Evolutionary conservation across 2,888 invertebrate genomes (phyloP).

Genomic region (Entomobrya proxima): DNA sequence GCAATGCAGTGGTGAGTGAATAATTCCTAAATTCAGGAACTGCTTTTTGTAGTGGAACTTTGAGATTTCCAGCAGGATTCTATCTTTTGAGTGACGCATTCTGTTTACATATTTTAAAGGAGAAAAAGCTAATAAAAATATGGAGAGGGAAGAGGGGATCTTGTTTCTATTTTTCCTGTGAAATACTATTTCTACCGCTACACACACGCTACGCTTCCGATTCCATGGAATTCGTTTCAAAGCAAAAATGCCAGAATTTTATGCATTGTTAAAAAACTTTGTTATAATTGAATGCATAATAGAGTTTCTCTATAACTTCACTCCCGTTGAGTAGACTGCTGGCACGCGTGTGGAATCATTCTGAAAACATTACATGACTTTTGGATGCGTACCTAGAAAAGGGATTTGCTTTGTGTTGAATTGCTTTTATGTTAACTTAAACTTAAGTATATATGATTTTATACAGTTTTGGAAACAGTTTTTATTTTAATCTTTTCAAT

Average conservation of each 20-base stretch:
- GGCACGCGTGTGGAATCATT: neutral
- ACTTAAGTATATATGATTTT: no score
- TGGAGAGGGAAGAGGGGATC: neutral
- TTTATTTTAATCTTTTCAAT: neutral
- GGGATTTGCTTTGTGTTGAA: no score
- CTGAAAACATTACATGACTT: neutral
- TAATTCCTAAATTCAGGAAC: constrained; percentile 7
- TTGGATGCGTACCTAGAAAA: no score
- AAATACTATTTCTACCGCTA: constrained; percentile 18
- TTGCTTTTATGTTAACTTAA: no score
- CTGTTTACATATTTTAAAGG: constrained; percentile 49
- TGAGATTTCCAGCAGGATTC: constrained; percentile 40
- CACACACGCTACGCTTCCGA: constrained; percentile 22
- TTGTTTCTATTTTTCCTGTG: neutral
- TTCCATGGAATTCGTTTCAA: constrained; percentile 34
- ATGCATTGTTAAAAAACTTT: constrained; percentile 1
- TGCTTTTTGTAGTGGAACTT: constrained; percentile 48
- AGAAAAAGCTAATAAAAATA: constrained; percentile 46
- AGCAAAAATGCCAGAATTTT: constrained; percentile 31
- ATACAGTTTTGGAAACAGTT: neutral
- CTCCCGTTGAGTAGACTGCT: neutral
- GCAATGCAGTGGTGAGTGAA: constrained; percentile 15
- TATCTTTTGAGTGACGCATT: constrained; percentile 52
- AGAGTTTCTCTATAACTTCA: neutral
- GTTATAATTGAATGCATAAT: constrained; percentile 12